A percentile compares a stretch with the other conserved stretches of the same genome.
phyloP scores from a whole-genome alignment of 2,113 vertebrate species.

The Lepisosteus osseus region DNA sequence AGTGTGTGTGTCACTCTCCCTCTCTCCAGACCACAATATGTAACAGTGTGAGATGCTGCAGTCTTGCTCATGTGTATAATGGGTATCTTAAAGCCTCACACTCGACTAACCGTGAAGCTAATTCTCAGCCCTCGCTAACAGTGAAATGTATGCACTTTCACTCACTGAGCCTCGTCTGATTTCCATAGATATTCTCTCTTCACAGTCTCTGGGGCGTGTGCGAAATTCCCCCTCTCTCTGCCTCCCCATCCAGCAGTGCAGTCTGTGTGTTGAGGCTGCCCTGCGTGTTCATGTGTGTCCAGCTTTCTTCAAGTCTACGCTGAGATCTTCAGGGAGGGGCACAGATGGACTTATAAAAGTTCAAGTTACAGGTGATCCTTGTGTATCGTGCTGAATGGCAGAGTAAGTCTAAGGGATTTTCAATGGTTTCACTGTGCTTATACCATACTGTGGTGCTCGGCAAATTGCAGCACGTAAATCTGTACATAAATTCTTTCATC shows the following conservation, averaged over 20 bases:
- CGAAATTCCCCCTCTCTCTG: slow-evolving; percentile 33
- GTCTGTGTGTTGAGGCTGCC: no score
- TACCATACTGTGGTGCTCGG: no score
- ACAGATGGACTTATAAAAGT: no score
- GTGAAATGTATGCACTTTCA: slow-evolving; percentile 11
- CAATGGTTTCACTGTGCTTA: no score
- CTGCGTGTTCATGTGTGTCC: no score
- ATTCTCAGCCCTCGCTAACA: slow-evolving; percentile 26
- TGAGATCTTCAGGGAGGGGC: no score
- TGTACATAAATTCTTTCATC: no score
- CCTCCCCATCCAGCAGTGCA: background rate
- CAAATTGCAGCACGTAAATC: no score
- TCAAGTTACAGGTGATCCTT: no score
- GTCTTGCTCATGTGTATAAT: slow-evolving; percentile 22
- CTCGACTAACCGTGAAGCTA: slow-evolving; percentile 16
- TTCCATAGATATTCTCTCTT: slow-evolving; percentile 36
- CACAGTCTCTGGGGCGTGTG: slow-evolving; percentile 46
- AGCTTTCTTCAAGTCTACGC: no score
- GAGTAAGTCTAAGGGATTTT: no score
- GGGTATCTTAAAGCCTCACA: slow-evolving; percentile 29
- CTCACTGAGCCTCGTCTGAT: slow-evolving; percentile 42
- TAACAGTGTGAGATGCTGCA: background rate
- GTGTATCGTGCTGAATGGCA: no score
- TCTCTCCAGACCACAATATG: background rate
- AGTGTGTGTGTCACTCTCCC: slow-evolving; percentile 10